These are phyloP conservation scores for Caenorhabditis sp. DNA, from an alignment of 2,888 invertebrate species.

Conservation along the genomic window DNA sequence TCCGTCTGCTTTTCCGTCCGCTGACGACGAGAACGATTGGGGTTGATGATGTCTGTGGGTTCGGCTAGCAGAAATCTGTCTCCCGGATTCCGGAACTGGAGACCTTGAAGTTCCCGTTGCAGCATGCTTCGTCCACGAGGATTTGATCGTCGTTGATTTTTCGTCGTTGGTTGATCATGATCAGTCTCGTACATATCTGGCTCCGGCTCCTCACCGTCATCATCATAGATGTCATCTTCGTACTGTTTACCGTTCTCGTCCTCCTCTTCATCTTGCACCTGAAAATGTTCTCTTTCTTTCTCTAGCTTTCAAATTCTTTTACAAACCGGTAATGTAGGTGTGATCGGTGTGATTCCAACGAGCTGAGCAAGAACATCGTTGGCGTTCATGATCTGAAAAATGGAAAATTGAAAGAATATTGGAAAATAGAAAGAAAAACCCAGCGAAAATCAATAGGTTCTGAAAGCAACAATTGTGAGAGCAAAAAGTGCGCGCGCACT, in stretches of 20 bases:
- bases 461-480: not conserved
- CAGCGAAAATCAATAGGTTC: not conserved
- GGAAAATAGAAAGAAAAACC: not conserved
- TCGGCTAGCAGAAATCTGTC: conserved; percentile 33
- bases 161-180: too few relatives aligned
- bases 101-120: conserved; percentile 33
- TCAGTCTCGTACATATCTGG: conserved; percentile 1
- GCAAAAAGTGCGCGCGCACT: conserved; percentile 9
- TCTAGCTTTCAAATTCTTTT: not conserved
- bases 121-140: not conserved
- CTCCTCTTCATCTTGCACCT: not conserved
- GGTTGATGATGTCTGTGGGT: conserved; percentile 21
- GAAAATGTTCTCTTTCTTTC: not conserved
- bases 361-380: conserved; percentile 45
- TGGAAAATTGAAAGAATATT: not conserved
- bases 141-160: not conserved
- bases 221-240: conserved; percentile 23
- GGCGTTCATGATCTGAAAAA: conserved; percentile 36
- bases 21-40: conserved; percentile 17
- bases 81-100: conserved; percentile 49
- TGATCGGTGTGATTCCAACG: not conserved
- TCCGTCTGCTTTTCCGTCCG: conserved; percentile 4
- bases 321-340: not conserved
- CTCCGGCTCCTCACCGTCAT: conserved; percentile 10
- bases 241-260: not conserved